Conservation (phyloP, 2,888 invertebrate species). For the Cephus runcator region DNA sequence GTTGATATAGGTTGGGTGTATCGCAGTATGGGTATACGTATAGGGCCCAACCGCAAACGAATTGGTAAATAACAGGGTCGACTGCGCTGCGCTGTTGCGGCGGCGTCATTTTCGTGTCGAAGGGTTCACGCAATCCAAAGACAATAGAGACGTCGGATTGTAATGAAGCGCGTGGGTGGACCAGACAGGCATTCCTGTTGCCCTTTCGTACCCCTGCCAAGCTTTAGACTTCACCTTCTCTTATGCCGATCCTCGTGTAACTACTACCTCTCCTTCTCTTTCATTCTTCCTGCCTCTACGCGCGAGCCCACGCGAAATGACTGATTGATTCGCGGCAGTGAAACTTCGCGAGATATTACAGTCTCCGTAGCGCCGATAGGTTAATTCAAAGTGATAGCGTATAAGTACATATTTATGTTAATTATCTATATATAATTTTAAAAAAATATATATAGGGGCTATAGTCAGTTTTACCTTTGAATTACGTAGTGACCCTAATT, state of each 20-base stretch:
- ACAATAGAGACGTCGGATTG: slow-evolving; percentile 47
- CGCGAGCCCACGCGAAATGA: not conserved
- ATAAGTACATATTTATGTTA: not conserved
- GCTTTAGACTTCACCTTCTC: not conserved
- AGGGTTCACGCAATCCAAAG: slow-evolving; percentile 29
- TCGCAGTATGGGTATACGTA: not conserved
- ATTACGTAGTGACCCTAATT: not conserved
- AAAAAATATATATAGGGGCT: not conserved
- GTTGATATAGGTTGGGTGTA: slow-evolving; percentile 3
- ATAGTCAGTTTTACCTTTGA: not conserved
- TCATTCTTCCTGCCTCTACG: slow-evolving; percentile 14
- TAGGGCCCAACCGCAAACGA: slow-evolving; percentile 13
- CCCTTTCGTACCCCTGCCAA: slow-evolving; percentile 27
- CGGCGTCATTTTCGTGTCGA: slow-evolving; percentile 32
- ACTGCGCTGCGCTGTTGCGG: slow-evolving; percentile 7
- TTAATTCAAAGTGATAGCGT: not conserved
- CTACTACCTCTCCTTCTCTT: slow-evolving; percentile 17
- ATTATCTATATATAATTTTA: not conserved
- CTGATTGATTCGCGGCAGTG: not conserved
- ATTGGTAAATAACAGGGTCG: slow-evolving; percentile 10
- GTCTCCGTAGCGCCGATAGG: not conserved
- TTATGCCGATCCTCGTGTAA: slow-evolving; percentile 20
- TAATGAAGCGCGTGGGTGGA: slow-evolving; percentile 39
- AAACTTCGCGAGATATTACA: not conserved
- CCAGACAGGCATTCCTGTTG: slow-evolving; percentile 29